phyloP scores from a whole-genome alignment of 2,113 vertebrate genomes.

The Rhipidura dahli region DNA sequence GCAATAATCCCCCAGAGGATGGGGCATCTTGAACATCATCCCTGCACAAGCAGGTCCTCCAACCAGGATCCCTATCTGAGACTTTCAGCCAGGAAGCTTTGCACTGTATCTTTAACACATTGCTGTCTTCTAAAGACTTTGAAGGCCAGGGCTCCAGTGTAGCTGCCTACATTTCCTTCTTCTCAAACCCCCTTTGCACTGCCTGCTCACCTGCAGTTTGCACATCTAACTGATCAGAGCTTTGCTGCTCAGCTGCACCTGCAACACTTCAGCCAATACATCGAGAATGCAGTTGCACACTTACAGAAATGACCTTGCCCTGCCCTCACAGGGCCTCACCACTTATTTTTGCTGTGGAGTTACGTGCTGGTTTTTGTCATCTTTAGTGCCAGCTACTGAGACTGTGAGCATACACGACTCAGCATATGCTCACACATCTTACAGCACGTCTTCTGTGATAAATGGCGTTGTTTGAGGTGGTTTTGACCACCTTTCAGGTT shows the following conservation, averaged over 20 bases:
- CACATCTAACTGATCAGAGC: not conserved
- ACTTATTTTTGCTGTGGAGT: not conserved
- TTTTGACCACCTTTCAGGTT: not conserved
- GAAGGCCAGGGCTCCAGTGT: not conserved
- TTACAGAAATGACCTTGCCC: not conserved
- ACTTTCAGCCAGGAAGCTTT: not conserved
- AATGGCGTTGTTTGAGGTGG: not conserved
- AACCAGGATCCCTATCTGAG: not conserved
- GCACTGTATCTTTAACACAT: not conserved
- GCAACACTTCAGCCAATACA: not conserved
- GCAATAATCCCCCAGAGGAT: not conserved
- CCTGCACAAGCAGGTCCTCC: not conserved
- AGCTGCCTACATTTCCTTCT: not conserved
- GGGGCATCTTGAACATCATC: not conserved
- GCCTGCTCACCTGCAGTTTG: not conserved
- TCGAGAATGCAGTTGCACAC: conserved; percentile 39
- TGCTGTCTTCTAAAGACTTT: not conserved
- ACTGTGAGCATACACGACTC: not conserved
- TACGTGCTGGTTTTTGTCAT: not conserved
- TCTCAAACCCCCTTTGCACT: rapidly evolving
- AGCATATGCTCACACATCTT: not conserved
- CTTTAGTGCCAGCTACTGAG: not conserved
- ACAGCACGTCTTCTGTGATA: rapidly evolving
- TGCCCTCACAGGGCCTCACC: not conserved
- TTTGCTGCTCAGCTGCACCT: not conserved